Evolutionary conservation across 1,140 invertebrate genomes (phyloP), one percentile per base, ranked within the genome.

Genomic region (Eumeta japonica): DNA sequence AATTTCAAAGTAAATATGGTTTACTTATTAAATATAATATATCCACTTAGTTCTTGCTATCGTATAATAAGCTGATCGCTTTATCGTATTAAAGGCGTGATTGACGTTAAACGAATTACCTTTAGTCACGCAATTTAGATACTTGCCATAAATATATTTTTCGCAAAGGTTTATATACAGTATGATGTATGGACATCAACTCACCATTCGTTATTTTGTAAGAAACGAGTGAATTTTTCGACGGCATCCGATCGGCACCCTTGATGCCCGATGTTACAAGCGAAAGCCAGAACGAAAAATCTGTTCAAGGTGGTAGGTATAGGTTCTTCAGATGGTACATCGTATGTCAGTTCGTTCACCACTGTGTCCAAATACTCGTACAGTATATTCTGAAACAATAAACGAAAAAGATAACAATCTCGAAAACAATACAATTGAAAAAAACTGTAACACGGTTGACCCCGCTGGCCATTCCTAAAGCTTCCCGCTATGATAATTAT

Each of bases 251-350:
- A 38, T 1, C 62, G 20, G 34, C 70, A 74, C 7, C 52, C 66
- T 13, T 46, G 30, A 24, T 67, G 63, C 0, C 66, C 65, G 10
- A 68, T 55, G 34, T 48, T 58, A 39, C 66, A 74, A 10, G 66
- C 70, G 29, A 67, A 71, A 0, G 46, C 27, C 1, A 74, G 38
- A 0, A 62, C 28, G 17, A 44, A 58, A 38, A 70, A 62, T 24
- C 70, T 45, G 33, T 74, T 61, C 10, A 68, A 28, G 0, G 60
- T 70, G 3, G 44, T 62, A 0, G 58, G 62, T 0, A 66, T 28
- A 4, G 47, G 37, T 7, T 74, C 70, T 2, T 32, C 40, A 14
- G 12, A 2, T 14, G 35, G 32, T 2, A 62, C 63, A 3, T 66
- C 53, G 16, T 63, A 74, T 2, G 52, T 52, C 1, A 74, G 29